These are phyloP conservation scores for Eupeodes corollae DNA, from an alignment of 1,140 invertebrate species.

Conservation along the genomic window DNA sequence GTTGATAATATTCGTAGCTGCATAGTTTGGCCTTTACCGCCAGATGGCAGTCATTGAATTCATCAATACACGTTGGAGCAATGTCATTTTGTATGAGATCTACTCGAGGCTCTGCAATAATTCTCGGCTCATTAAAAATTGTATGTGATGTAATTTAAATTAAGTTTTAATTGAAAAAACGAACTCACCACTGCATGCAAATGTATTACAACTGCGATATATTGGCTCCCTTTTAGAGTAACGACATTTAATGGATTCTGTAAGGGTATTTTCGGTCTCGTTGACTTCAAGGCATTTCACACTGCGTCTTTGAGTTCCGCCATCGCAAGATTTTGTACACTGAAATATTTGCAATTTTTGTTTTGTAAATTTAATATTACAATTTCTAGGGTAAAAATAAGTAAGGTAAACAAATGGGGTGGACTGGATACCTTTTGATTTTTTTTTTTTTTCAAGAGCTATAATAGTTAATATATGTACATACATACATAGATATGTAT, in stretches of 20 bases:
- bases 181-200: constrained; percentile 41
- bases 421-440: too few species aligned
- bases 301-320: constrained; percentile 48
- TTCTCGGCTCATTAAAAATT: neutral
- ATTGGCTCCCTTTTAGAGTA: constrained; percentile 44
- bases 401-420: too few species aligned
- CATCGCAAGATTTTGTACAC: constrained; percentile 48
- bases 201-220: constrained; percentile 48
- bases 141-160: neutral
- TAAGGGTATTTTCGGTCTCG: constrained; percentile 27
- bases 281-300: constrained; percentile 48
- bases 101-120: constrained; percentile 17
- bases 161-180: constrained; percentile 4
- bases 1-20: constrained; percentile 66
- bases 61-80: constrained; percentile 51
- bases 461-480: too few species aligned
- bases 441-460: too few species aligned
- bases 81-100: constrained; percentile 25
- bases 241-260: constrained; percentile 40
- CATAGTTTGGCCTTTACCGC: constrained; percentile 69
- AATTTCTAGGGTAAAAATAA: too few species aligned
- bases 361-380: too few species aligned
- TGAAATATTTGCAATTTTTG: too few species aligned
- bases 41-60: constrained; percentile 58
- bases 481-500: neutral